phyloP scores from a whole-genome alignment of 37 sponge, comb jelly and placozoan genomes.

The Agelas oroides region DNA sequence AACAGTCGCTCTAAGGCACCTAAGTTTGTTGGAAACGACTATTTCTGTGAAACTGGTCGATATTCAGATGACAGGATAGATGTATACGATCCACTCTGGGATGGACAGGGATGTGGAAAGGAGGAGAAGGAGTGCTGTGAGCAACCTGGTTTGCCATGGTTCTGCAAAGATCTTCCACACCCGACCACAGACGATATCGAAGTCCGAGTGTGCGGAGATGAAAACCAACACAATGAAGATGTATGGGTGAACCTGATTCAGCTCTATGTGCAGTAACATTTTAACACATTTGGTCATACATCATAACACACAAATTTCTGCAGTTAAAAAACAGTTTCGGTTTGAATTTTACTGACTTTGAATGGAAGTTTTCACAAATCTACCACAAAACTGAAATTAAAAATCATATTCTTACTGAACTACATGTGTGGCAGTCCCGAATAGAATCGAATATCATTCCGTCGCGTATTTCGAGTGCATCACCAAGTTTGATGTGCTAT shows the following conservation, averaged over 20 bases:
- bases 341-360: not conserved
- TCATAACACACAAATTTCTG: not conserved
- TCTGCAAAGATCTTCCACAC: conserved; percentile 2
- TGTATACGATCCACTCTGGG: not conserved
- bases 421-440: too few relatives aligned
- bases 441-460: too few relatives aligned
- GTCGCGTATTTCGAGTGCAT: too few relatives aligned
- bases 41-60: not conserved
- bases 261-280: not conserved
- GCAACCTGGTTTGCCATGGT: not conserved
- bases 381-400: too few relatives aligned
- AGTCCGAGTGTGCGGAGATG: not conserved
- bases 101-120: not conserved
- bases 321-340: not conserved
- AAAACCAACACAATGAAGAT: not conserved
- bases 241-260: not conserved
- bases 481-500: too few relatives aligned
- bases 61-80: not conserved
- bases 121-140: not conserved
- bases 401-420: too few relatives aligned
- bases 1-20: not conserved
- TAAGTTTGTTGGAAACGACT: not conserved
- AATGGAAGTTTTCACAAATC: not conserved
- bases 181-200: conserved; percentile 3
- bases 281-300: too few relatives aligned